These are phyloP conservation scores for Apis cerana DNA, from an alignment of 1,140 invertebrate genomes.

Conservation along the genomic window DNA sequence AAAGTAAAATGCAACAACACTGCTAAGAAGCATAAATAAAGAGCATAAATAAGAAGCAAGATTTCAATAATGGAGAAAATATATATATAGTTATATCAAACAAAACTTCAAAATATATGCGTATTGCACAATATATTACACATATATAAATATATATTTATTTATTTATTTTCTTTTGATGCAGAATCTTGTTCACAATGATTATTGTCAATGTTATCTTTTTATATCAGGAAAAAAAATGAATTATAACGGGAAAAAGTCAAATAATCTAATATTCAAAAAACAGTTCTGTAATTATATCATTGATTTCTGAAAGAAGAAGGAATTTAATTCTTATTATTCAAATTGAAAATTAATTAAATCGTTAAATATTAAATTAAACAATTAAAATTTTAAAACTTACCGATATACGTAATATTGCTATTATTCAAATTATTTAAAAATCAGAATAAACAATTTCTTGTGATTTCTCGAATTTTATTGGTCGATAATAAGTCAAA, in stretches of 20 bases:
- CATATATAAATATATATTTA: background rate
- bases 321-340: background rate
- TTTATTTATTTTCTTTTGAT: background rate
- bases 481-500: conserved; percentile 85
- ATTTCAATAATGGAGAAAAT: conserved; percentile 48
- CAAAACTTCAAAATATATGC: conserved; percentile 46
- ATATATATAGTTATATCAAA: conserved; percentile 54
- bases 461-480: conserved; percentile 83
- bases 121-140: background rate
- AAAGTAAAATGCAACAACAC: conserved; percentile 70
- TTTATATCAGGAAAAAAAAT: background rate
- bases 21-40: conserved; percentile 63
- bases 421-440: conserved; percentile 69
- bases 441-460: conserved; percentile 85
- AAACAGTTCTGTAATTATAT: background rate
- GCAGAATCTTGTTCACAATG: background rate
- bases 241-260: background rate
- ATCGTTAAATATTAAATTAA: background rate
- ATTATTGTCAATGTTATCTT: conserved; percentile 10
- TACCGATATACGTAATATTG: background rate
- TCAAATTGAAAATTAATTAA: background rate
- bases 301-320: conserved; percentile 11
- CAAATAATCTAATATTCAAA: background rate
- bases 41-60: conserved; percentile 56
- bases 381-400: background rate